Base-by-base conservation (phyloP, 2,888 invertebrate genomes). In the Macrophya alboannulata region DNA sequence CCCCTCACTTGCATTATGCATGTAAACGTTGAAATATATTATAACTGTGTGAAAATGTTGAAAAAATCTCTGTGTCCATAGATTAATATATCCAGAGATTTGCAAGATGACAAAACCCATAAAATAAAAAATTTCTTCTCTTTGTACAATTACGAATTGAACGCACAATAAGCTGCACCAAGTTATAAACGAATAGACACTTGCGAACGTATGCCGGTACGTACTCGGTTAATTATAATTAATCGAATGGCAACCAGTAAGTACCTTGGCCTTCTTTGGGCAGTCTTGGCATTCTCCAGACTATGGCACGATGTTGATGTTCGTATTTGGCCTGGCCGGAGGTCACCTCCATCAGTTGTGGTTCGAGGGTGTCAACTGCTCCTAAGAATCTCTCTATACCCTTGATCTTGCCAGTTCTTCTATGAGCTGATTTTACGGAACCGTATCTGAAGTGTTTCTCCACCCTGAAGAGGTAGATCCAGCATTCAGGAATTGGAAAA, bases 241-340 rank as follows among this genome's bases (percentile, higher is more conserved):
- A 71, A 71, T 83, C 83, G 68, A 77, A 81, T 76, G 48, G 71
- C 79, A 48, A 85, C 77, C 40, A 71, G 37, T 92, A 98, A 71
- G 37, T 92, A 98, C 99, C 99, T 96, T 99, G 99, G 88, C 99
- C 99, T 94, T 99, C 99, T 94, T 99, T 99, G 85, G 99, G 99
- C 90, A 99, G 95, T 84, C 99, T 95, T 10, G 99, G 97, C 95
- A 99, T 99, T 90, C 99, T 95, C 99, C 99, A 99, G 48, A 99
- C 99, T 90, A 99, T 98, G 86, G 99, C 97, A 88, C 98, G 96
- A 94, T 99, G 99, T 92, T 99, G 98, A 94, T 99, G 99, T 94
- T 99, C 99, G 94, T 99, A 99, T 94, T 99, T 99, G 85, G 99
- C 99, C 93, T 98, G 96, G 77, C 99, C 99, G 0, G 98, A 98